Evolutionary conservation across 2,113 vertebrate genomes (phyloP), one percentile per base, ranked within the genome.

Genomic region (Hippocampus mohnikei): DNA sequence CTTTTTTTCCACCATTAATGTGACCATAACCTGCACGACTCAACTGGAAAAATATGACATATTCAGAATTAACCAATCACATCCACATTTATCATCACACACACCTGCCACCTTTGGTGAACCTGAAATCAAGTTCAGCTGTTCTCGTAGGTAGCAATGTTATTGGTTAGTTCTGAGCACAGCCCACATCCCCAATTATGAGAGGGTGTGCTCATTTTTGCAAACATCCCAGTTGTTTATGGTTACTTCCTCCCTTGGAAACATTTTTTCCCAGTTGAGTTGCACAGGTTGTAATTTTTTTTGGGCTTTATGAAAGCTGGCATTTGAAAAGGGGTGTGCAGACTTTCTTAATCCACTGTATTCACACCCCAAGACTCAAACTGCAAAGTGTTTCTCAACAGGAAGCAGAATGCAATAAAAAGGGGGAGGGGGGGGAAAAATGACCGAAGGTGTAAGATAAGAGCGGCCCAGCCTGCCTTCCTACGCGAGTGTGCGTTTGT

Each of bases 381-480:
- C 27, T 15, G 58, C 58, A 37, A 15, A 29, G 78, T 66, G 84
- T 89, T 89, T 87, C 85, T 89, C 78, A 89, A 89, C 86, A 85
- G 89, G 87, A 89, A 88, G 83, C 85, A 50, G 77, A 82, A 81
- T 79, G 84, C 83, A 88, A 79, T 83, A 82, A 76, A 81, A 74
- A 60, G 60, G 27, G 61, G 10, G 15, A 60, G 60, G 58, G 61
- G 10, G 18, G 66, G 50, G 81, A 74, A 76, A 82, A 76, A 68
- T 53, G 74, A 80, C 83, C 84, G 77, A 82, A 85, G 86, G 84
- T 88, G 85, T 81, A 52, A 86, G 87, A 90, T 89, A 89, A 89
- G 83, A 82, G 56, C 48, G 33, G 58, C 27, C 13, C 7, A 29
- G 58, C 27, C 58, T 60, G 16, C 55, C 55, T 25, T 9, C 63